Evolutionary conservation across 2,113 vertebrate species (phyloP).

Genomic region (Aegotheles bennettii): DNA sequence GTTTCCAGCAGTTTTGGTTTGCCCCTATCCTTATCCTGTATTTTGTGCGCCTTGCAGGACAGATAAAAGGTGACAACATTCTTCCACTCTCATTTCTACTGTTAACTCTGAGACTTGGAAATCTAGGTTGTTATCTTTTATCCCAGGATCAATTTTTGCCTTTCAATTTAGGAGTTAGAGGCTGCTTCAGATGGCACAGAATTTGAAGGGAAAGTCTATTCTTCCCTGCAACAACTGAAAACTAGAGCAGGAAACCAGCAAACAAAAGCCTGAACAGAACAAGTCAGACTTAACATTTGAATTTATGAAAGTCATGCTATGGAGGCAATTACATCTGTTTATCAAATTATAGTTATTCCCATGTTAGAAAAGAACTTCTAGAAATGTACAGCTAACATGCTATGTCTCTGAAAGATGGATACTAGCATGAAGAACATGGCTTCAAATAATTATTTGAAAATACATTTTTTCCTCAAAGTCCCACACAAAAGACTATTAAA

Average conservation of each 20-base stretch:
- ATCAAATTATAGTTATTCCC: neutral
- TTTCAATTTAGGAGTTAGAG: neutral
- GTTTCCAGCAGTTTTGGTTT: neutral
- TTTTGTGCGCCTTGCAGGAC: neutral
- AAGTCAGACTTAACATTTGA: neutral
- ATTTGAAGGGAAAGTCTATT: neutral
- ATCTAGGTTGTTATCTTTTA: neutral
- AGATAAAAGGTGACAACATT: neutral
- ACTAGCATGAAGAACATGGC: neutral
- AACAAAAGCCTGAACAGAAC: neutral
- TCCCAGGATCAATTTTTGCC: neutral
- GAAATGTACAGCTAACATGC: neutral
- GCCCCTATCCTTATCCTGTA: neutral
- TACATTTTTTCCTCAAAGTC: neutral
- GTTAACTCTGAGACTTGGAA: neutral
- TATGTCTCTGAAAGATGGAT: neutral
- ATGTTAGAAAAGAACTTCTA: neutral
- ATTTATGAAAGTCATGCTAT: neutral
- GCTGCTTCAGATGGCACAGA: neutral
- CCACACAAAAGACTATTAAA: neutral
- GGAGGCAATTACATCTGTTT: neutral
- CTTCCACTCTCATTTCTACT: neutral
- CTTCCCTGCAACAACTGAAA: neutral
- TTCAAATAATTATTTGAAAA: neutral
- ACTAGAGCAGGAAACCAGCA: neutral